These are phyloP conservation scores for Mormyrus proboscirostris DNA, from an alignment of 2,797 vertebrate genomes.

Conservation along the genomic window DNA sequence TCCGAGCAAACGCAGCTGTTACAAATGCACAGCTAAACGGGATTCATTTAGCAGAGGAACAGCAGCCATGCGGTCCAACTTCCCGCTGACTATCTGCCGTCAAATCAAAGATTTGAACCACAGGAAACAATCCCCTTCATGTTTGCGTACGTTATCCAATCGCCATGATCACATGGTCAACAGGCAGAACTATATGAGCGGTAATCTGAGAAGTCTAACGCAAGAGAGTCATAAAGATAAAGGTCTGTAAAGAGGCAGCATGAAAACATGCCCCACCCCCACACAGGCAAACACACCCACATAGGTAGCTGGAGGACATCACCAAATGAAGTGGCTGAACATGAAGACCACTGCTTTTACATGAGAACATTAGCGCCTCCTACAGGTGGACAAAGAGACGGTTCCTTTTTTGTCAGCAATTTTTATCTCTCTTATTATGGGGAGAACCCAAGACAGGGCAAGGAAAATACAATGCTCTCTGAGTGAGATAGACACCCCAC, in stretches of 20 bases:
- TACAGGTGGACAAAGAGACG: constrained; percentile 70
- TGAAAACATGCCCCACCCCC: background rate
- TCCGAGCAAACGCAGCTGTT: background rate
- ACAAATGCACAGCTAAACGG: background rate
- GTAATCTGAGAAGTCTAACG: background rate
- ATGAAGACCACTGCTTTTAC: constrained; percentile 68
- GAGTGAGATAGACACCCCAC: background rate
- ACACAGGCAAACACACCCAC: constrained; percentile 31
- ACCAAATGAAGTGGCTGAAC: constrained; percentile 71
- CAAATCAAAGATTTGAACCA: background rate
- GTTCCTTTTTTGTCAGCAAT: constrained; percentile 32
- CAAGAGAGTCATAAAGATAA: background rate
- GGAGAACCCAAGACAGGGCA: background rate
- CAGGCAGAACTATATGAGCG: background rate
- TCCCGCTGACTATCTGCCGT: background rate
- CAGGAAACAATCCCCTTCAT: too few relatives aligned
- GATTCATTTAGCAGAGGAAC: background rate
- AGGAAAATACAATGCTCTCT: background rate
- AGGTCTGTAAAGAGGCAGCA: background rate
- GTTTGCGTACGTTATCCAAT: background rate
- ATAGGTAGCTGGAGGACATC: constrained; percentile 59
- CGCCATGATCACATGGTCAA: background rate
- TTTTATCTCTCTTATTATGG: background rate
- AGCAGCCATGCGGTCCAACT: background rate
- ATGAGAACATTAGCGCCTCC: constrained; percentile 74